These are phyloP conservation scores for Amia ocellicauda DNA, from an alignment of 2,113 vertebrate genomes.

Conservation along the genomic window DNA sequence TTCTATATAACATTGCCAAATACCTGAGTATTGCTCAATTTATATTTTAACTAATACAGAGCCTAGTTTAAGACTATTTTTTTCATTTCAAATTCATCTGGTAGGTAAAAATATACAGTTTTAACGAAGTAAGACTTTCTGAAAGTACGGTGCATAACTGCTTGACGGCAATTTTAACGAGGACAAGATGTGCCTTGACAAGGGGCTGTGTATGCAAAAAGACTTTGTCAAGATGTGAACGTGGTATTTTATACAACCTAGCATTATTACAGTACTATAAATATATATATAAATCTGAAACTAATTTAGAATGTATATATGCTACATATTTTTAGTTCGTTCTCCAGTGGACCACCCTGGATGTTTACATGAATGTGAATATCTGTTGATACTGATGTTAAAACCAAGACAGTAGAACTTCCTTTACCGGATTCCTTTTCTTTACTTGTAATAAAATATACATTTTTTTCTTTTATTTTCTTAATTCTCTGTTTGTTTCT, in stretches of 20 bases:
- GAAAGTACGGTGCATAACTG: background rate
- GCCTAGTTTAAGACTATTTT: no score
- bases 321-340: slow-evolving; percentile 1
- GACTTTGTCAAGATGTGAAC: background rate
- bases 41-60: no score
- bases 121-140: background rate
- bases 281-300: slow-evolving; percentile 16
- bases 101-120: background rate
- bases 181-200: background rate
- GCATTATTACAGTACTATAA: background rate
- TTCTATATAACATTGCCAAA: no score
- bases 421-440: background rate
- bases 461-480: no score
- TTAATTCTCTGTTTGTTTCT: no score
- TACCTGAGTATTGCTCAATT: no score
- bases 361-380: slow-evolving; percentile 9
- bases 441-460: background rate
- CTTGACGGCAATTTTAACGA: background rate
- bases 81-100: background rate
- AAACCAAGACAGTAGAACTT: background rate
- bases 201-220: background rate
- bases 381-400: background rate
- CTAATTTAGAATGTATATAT: slow-evolving; percentile 14
- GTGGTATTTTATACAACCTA: slow-evolving; percentile 2
- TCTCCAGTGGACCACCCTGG: slow-evolving; percentile 19